These are phyloP conservation scores for Solen grandis DNA, from an alignment of 1,140 invertebrate species.

Conservation along the genomic window DNA sequence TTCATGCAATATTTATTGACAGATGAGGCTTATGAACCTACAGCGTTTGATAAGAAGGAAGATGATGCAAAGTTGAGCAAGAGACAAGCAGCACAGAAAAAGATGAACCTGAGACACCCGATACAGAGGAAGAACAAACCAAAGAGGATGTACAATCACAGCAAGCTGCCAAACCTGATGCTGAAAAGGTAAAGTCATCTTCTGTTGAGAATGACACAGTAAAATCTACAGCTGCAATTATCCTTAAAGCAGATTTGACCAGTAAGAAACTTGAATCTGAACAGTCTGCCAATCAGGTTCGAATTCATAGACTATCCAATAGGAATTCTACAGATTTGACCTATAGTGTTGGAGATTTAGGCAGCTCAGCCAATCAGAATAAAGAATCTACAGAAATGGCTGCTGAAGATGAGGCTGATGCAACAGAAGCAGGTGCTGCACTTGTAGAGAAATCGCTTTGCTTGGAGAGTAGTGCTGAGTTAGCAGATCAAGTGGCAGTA, in stretches of 20 bases:
- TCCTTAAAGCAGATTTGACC: constrained; percentile 8
- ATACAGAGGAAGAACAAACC: not conserved
- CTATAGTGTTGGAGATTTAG: not conserved
- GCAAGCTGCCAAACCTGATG: not conserved
- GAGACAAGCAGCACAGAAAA: constrained; percentile 8
- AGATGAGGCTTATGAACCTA: constrained; percentile 7
- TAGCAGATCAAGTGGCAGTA: too few relatives aligned
- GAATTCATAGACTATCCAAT: not conserved
- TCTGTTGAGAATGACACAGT: constrained; percentile 6
- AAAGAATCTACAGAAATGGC: too few relatives aligned
- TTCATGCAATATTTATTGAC: too few relatives aligned
- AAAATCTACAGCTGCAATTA: constrained; percentile 40
- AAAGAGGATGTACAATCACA: not conserved
- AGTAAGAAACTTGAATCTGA: not conserved
- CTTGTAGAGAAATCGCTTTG: too few relatives aligned
- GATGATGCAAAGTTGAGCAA: not conserved
- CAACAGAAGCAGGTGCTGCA: not conserved
- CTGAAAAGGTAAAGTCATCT: constrained; percentile 7
- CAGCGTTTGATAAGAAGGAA: constrained; percentile 6
- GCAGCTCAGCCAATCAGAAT: not conserved
- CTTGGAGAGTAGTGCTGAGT: too few relatives aligned
- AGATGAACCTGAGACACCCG: not conserved
- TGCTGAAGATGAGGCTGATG: too few relatives aligned
- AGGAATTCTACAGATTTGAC: not conserved
- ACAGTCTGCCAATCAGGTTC: not conserved